phyloP scores from a whole-genome alignment of 1,140 invertebrate genomes.

The Lucilia cuprina region DNA sequence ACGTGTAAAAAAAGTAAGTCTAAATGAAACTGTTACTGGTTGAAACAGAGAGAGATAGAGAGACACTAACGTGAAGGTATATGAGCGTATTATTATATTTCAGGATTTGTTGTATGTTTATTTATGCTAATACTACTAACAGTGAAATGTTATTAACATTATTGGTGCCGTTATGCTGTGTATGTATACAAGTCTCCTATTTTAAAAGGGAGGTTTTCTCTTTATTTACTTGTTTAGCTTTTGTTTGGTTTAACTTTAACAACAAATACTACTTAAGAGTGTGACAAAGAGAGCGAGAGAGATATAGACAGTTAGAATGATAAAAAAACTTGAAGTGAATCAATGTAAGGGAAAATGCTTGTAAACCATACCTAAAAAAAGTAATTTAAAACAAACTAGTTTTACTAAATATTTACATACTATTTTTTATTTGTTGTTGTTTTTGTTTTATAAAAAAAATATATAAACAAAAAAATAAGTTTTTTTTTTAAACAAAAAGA shows the following conservation, averaged over 20 bases:
- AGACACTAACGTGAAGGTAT: no score
- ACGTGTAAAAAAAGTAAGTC: no score
- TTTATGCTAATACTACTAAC: no score
- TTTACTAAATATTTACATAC: neutral
- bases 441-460: neutral
- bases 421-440: neutral
- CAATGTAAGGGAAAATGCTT: slow-evolving; percentile 33
- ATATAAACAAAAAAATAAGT: neutral
- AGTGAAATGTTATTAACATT: no score
- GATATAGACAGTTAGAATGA: neutral
- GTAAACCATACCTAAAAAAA: slow-evolving; percentile 15
- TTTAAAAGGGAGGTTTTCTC: neutral
- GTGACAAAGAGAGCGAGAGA: neutral
- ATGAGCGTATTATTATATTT: no score
- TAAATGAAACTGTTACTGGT: neutral
- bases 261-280: neutral
- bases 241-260: neutral
- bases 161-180: neutral
- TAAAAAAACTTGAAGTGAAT: neutral
- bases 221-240: neutral
- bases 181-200: neutral
- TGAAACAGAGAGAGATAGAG: no score
- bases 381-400: neutral
- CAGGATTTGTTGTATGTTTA: no score
- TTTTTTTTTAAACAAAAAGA: no score